Conservation (phyloP, 2,888 invertebrate genomes). For the Operophtera brumata region DNA sequence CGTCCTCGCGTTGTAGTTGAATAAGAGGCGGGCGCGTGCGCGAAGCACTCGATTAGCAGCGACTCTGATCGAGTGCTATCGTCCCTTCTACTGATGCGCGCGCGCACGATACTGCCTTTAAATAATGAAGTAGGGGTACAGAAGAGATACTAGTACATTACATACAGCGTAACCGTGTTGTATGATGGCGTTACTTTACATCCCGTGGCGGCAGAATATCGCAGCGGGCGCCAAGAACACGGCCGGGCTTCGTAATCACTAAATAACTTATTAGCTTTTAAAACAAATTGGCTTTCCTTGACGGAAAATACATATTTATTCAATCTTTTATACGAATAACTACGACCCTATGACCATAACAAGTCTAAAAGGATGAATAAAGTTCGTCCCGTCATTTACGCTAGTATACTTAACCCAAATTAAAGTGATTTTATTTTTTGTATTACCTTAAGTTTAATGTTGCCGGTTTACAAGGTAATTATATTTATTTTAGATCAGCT, state of each 20-base stretch:
- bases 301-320: no score
- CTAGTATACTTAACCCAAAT: no score
- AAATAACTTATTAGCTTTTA: neutral
- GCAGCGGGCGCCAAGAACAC: neutral
- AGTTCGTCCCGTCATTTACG: no score
- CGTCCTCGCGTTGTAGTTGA: constrained; percentile 48
- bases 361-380: no score
- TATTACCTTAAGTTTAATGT: no score
- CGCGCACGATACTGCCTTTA: constrained; percentile 42
- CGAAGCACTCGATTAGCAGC: constrained; percentile 56
- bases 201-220: neutral
- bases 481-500: neutral
- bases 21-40: constrained; percentile 54
- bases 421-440: no score
- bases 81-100: constrained; percentile 66
- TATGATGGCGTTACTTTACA: constrained; percentile 1
- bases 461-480: neutral
- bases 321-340: no score
- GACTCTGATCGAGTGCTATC: constrained; percentile 61
- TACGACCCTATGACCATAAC: no score
- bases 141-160: constrained; percentile 7
- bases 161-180: constrained; percentile 2
- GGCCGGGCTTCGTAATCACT: no score
- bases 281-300: no score
- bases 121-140: constrained; percentile 29